These are phyloP conservation scores for Sigmodon hispidus DNA, from an alignment of 2,113 vertebrate species.

Conservation along the genomic window DNA sequence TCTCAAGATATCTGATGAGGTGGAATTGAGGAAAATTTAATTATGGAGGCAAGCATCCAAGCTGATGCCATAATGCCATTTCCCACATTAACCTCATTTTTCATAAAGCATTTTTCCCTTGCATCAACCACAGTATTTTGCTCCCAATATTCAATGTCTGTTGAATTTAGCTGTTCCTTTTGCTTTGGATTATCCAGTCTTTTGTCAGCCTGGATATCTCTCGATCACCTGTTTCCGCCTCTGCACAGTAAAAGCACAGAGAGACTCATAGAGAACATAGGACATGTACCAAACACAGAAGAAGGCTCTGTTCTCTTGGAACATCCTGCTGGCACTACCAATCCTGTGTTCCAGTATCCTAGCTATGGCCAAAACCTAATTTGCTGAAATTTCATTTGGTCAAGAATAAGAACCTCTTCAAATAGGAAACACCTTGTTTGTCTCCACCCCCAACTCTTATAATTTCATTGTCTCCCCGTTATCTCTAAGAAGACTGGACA, in stretches of 20 bases:
- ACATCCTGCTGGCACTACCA: conserved; percentile 51
- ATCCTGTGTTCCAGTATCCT: background rate
- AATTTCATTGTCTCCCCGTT: background rate
- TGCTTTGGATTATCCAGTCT: conserved; percentile 58
- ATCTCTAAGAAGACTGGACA: background rate
- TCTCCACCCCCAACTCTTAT: background rate
- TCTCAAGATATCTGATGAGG: conserved; percentile 79
- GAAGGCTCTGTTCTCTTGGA: background rate
- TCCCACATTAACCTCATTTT: conserved; percentile 74
- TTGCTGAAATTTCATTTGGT: background rate
- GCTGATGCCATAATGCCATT: conserved; percentile 53
- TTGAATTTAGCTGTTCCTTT: conserved; percentile 44
- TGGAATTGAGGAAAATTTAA: conserved; percentile 82
- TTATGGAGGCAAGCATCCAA: conserved; percentile 68
- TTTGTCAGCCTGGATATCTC: conserved; percentile 58
- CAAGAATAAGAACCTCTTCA: background rate
- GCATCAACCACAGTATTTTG: conserved; percentile 59
- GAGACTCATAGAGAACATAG: conserved; percentile 54
- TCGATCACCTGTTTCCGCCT: background rate
- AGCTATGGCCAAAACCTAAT: background rate
- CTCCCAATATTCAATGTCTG: conserved; percentile 35
- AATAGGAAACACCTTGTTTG: background rate
- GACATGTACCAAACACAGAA: background rate
- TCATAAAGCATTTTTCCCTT: conserved; percentile 58
- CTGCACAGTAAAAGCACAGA: background rate